phyloP scores from a whole-genome alignment of 2,113 vertebrate species.

The Paratilapia polleni region DNA sequence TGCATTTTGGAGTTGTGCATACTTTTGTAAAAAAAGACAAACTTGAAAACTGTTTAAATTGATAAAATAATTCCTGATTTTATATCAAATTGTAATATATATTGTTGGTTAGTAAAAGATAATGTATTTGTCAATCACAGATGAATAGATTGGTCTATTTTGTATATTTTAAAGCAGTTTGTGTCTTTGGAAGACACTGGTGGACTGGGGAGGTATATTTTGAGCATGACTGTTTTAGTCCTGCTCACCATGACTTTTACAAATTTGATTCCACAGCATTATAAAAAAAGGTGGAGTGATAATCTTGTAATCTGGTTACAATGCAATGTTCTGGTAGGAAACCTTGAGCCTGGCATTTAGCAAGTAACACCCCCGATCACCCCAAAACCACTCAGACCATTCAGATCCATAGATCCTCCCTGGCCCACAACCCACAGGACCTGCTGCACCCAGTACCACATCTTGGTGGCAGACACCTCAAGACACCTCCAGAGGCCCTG shows the following conservation, averaged over 20 bases:
- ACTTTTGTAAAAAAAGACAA: too few species aligned
- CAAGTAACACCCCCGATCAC: not conserved
- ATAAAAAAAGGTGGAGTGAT: not conserved
- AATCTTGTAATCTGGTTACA: not conserved
- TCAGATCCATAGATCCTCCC: not conserved
- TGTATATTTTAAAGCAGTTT: not conserved
- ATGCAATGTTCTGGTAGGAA: constrained; percentile 2
- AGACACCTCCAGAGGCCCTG: too few species aligned
- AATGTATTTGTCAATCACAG: not conserved
- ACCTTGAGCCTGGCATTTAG: constrained; percentile 7
- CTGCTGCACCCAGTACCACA: not conserved
- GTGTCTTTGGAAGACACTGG: not conserved
- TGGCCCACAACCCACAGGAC: not conserved
- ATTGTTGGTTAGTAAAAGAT: not conserved
- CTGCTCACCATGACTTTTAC: not conserved
- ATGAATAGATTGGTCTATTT: not conserved
- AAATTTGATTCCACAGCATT: not conserved
- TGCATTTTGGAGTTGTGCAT: too few species aligned
- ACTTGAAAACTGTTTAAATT: not conserved
- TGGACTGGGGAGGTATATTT: not conserved
- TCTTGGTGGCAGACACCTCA: too few species aligned
- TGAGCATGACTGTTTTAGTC: not conserved
- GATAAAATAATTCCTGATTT: not conserved
- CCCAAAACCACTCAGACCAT: not conserved
- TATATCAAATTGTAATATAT: not conserved